Base-by-base conservation (phyloP, 2,797 vertebrate genomes). In the Sandelia bainsii region DNA sequence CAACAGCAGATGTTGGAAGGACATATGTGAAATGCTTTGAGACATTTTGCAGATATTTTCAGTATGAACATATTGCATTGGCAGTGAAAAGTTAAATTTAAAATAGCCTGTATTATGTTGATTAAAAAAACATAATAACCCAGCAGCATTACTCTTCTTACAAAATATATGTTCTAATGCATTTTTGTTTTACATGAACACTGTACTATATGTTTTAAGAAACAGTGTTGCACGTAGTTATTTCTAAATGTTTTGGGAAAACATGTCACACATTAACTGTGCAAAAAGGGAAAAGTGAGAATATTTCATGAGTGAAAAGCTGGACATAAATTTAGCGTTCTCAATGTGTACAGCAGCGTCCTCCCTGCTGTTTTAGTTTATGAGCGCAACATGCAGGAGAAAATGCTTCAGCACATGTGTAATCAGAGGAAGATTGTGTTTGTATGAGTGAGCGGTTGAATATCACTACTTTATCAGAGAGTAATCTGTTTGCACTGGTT, bases 401-500 rank as follows among this genome's bases (percentile, higher is more conserved):
- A 68, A 75, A 64, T 17, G 57, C 69, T 84, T 65, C 42, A 13
- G 64, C 40, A 16, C 54, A 37, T 71, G 78, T 12, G 80, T 85
- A 83, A 91, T 89, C 88, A 84, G 37, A 62, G 52, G 54, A 68
- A 92, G 82, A 92, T 90, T 88, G 86, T 83, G 83, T 89, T 84
- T 81, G 85, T 72, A 49, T 81, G 87, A 87, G 56, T 50, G 81
- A 87, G 50, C 22, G 60, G 69, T 23, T 83, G 81, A 85, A 76
- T 80, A 78, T 87, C 79, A 39, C 81, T 67, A 66, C 88, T 91
- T 87, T 87, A 91, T 91, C 91, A 83, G 82, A 76, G 75, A 87
- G 91, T 86, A 87, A 92, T 92, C 83, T 88, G 86, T 86, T 89
- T 89, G 85, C 69, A 59, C 80, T 71, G 83, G 66, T 80, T 87